phyloP scores from a whole-genome alignment of 2,797 vertebrate genomes.

The Pampus argenteus region DNA sequence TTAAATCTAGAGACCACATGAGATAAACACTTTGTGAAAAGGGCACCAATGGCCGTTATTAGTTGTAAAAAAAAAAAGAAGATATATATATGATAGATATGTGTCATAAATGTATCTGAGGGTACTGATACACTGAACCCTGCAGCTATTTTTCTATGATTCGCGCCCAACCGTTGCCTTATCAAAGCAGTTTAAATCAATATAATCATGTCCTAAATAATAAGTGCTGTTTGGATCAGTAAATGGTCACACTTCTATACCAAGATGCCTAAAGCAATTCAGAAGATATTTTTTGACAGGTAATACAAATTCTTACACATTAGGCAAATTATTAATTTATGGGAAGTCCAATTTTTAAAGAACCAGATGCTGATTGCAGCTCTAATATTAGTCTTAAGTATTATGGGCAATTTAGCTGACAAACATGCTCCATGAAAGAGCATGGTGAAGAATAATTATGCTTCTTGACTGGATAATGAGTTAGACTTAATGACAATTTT shows the following conservation, averaged over 20 bases:
- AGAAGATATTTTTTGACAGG: constrained; percentile 11
- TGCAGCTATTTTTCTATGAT: constrained; percentile 9
- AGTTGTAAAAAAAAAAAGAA: constrained; percentile 10
- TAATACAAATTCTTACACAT: constrained; percentile 1
- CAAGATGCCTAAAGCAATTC: neutral
- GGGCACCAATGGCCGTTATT: constrained; percentile 3
- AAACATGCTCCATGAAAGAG: constrained; percentile 9
- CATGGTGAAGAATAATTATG: constrained; percentile 24
- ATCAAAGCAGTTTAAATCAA: neutral
- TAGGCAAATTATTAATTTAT: constrained; percentile 2
- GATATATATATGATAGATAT: too few species aligned
- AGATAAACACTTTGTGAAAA: constrained; percentile 12
- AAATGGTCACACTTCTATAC: neutral
- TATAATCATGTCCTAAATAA: constrained; percentile 1
- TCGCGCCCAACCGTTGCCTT: neutral
- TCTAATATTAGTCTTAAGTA: constrained; percentile 13
- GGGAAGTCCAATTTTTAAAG: constrained; percentile 6
- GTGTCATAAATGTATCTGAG: neutral
- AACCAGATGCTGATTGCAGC: constrained; percentile 8
- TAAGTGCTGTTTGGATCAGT: constrained; percentile 4
- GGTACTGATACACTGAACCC: neutral
- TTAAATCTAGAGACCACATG: constrained; percentile 6
- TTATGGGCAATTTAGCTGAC: constrained; percentile 35
- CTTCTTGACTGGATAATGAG: constrained; percentile 16
- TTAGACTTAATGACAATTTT: constrained; percentile 12